A percentile compares a stretch with the other conserved stretches of the same genome.
phyloP scores from a whole-genome alignment of 2,888 invertebrate species.

The Dasysyrphus tricinctus region DNA sequence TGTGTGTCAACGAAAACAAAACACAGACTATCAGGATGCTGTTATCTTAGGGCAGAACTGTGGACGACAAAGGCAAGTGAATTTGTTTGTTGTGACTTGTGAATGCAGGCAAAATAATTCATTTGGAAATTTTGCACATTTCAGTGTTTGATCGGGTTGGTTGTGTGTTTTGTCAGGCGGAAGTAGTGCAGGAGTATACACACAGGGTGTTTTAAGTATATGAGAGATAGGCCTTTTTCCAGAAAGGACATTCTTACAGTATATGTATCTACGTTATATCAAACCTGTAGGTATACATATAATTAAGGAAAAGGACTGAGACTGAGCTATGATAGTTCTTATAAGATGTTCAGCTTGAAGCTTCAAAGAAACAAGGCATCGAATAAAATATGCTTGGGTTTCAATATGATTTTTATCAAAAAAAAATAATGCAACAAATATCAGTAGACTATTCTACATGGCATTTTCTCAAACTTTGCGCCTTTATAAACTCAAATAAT shows the following conservation, averaged over 20 bases:
- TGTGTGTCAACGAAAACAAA: constrained; percentile 35
- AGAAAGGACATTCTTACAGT: neutral
- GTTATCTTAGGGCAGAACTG: constrained; percentile 62
- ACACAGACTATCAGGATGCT: constrained; percentile 59
- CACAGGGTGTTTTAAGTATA: neutral
- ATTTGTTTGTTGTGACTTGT: constrained; percentile 36
- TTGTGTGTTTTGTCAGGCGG: neutral
- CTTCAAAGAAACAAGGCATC: no score
- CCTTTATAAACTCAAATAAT: no score
- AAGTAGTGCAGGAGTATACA: neutral
- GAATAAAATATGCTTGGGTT: no score
- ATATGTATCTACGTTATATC: no score
- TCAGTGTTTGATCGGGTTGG: constrained; percentile 48
- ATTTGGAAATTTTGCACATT: constrained; percentile 66
- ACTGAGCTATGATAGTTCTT: no score
- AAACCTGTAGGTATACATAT: no score
- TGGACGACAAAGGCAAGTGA: constrained; percentile 33
- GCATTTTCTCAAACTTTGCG: no score
- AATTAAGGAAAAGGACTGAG: no score
- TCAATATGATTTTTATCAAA: no score
- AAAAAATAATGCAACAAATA: no score
- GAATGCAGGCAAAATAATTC: constrained; percentile 59
- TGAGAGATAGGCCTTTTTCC: neutral
- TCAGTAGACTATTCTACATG: no score
- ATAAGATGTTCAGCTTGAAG: no score